Percentiles rank a stretch among this genome's conserved stretches.
Conservation (phyloP, 2,888 invertebrate species). For the Microctonus brassicae region DNA sequence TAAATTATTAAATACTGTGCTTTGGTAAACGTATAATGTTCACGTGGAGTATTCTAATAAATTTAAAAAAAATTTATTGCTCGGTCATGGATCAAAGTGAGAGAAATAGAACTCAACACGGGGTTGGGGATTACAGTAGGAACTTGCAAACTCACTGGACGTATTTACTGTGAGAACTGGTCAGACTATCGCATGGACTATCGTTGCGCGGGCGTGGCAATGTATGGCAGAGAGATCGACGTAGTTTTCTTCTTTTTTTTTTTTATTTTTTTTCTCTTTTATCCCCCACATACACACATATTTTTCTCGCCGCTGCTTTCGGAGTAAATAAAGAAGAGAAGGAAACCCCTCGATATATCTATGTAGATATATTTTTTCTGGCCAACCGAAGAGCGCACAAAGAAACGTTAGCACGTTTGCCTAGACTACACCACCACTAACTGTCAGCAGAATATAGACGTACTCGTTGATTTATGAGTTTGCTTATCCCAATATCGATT, state of each 20-base stretch:
- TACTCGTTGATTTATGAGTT: constrained; percentile 31
- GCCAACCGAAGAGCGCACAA: constrained; percentile 6
- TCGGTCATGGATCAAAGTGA: constrained; percentile 57
- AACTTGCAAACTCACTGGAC: constrained; percentile 69
- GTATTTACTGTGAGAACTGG: constrained; percentile 69
- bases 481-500: constrained; percentile 14
- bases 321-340: constrained; percentile 35
- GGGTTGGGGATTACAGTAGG: constrained; percentile 41
- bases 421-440: constrained; percentile 4
- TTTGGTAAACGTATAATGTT: constrained; percentile 36
- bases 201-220: constrained; percentile 34
- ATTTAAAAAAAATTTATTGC: constrained; percentile 59
- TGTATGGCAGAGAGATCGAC: constrained; percentile 42
- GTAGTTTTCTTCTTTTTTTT: constrained; percentile 39
- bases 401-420: constrained; percentile 33
- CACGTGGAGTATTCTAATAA: constrained; percentile 43
- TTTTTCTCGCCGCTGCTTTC: constrained; percentile 26
- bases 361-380: neutral
- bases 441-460: constrained; percentile 28
- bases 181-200: constrained; percentile 52
- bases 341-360: constrained; percentile 19
- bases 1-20: constrained; percentile 27
- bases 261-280: constrained; percentile 35
- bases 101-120: constrained; percentile 36
- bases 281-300: constrained; percentile 4